Evolutionary conservation across 1,140 invertebrate genomes (phyloP).

Genomic region (Habropoda laboriosa): DNA sequence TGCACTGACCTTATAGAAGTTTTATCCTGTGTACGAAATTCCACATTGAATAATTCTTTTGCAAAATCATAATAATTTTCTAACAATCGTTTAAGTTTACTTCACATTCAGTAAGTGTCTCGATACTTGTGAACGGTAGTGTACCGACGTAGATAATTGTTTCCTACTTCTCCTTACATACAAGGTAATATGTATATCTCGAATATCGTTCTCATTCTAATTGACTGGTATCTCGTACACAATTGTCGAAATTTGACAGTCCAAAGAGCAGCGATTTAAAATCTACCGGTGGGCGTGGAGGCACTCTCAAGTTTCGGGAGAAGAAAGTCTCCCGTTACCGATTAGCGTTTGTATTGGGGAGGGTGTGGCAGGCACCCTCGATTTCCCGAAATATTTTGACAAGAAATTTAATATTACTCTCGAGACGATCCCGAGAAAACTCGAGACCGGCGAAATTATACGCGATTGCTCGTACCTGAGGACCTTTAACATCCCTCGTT

Average conservation of each 20-base stretch:
- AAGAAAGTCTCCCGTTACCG: constrained; percentile 78
- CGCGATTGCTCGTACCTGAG: constrained; percentile 13
- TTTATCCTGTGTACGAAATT: no score
- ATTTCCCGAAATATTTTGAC: constrained; percentile 76
- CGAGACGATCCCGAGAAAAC: background rate
- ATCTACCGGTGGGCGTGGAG: constrained; percentile 44
- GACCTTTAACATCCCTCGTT: no score
- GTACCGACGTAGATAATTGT: no score
- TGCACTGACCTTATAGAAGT: no score
- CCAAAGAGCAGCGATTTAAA: constrained; percentile 13
- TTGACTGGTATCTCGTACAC: background rate
- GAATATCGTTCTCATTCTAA: background rate
- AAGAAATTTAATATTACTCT: constrained; percentile 64
- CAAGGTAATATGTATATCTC: background rate
- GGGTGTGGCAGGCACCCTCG: constrained; percentile 34
- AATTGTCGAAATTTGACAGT: background rate
- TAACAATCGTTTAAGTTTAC: no score
- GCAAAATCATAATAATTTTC: no score
- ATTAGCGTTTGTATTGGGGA: constrained; percentile 70
- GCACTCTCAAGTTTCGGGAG: constrained; percentile 66
- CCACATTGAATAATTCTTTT: no score
- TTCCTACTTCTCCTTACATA: no score
- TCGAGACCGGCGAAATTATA: constrained; percentile 25
- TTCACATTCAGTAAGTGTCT: no score
- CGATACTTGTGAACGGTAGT: no score